A percentile compares a stretch with the other conserved stretches of the same genome.
Evolutionary conservation across 2,888 invertebrate species (phyloP).

Genomic region (Neoaliturus tenellus): DNA sequence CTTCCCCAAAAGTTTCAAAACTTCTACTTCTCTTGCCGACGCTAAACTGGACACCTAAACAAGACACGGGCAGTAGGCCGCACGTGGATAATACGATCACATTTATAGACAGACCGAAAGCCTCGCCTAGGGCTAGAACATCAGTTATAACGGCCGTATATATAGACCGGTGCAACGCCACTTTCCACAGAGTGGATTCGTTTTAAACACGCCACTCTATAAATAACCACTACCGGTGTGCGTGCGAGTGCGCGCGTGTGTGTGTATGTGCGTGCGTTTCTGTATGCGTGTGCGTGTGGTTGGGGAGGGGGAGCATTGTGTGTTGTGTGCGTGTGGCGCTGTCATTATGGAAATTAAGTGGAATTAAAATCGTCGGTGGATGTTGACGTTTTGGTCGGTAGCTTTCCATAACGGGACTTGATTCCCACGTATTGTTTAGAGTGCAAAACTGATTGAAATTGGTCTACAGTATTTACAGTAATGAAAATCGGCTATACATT

Average conservation of each 20-base stretch:
- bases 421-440: no score
- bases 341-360: slow-evolving; percentile 23
- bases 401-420: background rate
- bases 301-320: background rate
- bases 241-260: no score
- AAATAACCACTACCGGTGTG: background rate
- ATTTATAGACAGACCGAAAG: background rate
- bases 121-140: background rate
- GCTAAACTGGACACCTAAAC: no score
- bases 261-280: background rate
- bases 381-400: background rate
- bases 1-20: no score
- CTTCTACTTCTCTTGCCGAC: no score
- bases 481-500: no score
- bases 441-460: no score
- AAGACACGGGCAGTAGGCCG: background rate
- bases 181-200: background rate
- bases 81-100: background rate
- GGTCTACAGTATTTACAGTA: no score
- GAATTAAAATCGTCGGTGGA: background rate
- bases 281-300: background rate
- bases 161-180: background rate
- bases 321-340: background rate
- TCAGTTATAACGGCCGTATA: slow-evolving; percentile 4
- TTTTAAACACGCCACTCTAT: background rate